These are phyloP conservation scores for Cryptotis parvus DNA, from an alignment of 2,113 vertebrate species.

Conservation along the genomic window DNA sequence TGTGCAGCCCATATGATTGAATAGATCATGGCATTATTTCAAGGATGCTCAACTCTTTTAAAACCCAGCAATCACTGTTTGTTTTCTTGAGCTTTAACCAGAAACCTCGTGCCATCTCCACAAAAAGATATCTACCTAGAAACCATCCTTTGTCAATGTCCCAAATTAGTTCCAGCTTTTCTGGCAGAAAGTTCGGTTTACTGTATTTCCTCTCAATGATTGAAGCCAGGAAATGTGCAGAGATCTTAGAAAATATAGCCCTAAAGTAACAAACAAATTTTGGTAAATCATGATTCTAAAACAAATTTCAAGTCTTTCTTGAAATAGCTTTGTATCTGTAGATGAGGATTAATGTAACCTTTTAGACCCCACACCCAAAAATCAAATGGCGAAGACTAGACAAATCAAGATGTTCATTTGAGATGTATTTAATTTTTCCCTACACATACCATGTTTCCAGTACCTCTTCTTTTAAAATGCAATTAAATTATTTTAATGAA, in stretches of 20 bases:
- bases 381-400: background rate
- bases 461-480: background rate
- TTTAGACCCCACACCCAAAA: background rate
- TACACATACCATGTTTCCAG: background rate
- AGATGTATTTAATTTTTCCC: background rate
- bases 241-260: background rate
- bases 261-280: background rate
- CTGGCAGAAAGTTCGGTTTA: background rate
- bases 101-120: background rate
- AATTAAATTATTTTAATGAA: background rate
- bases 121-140: background rate
- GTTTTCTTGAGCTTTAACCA: background rate
- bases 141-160: background rate
- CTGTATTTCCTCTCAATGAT: background rate
- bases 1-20: background rate
- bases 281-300: conserved; percentile 23
- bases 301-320: background rate
- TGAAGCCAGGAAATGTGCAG: background rate
- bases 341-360: background rate
- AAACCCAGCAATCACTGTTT: too few species aligned
- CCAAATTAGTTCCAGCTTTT: background rate
- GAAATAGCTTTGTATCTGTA: background rate
- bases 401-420: background rate
- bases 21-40: background rate
- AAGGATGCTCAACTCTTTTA: background rate